Evolutionary conservation across 2,113 vertebrate genomes (phyloP).

Genomic region (Casuarius casuarius): DNA sequence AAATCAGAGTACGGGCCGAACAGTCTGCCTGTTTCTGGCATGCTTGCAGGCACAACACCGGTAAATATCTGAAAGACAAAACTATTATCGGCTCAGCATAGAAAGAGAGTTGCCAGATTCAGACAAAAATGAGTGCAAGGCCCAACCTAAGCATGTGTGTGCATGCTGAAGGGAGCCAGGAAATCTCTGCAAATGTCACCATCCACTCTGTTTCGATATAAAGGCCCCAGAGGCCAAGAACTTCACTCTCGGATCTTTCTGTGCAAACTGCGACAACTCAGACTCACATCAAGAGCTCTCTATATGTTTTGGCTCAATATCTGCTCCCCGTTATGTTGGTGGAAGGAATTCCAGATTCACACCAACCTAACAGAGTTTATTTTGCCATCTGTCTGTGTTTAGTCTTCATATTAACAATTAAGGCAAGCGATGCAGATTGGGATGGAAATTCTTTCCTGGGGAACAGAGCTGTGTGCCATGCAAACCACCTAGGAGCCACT

Average conservation of each 20-base stretch:
- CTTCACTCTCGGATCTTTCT: conserved; percentile 1
- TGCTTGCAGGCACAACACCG: conserved; percentile 49
- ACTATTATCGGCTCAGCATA: conserved; percentile 31
- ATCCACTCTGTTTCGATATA: conserved; percentile 25
- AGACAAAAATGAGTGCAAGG: conserved; percentile 44
- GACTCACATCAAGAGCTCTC: conserved; percentile 33
- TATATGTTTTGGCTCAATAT: conserved; percentile 54
- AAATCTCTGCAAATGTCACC: conserved; percentile 49
- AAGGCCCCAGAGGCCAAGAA: neutral
- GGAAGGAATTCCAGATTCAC: conserved; percentile 54
- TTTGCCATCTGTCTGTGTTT: conserved; percentile 66
- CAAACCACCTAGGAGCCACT: neutral
- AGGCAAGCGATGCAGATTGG: neutral
- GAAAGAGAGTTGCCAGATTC: conserved; percentile 43
- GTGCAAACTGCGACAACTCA: conserved; percentile 48
- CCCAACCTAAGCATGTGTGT: conserved; percentile 44
- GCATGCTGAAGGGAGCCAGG: conserved; percentile 50
- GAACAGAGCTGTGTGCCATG: neutral
- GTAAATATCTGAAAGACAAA: conserved; percentile 64
- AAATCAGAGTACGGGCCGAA: neutral
- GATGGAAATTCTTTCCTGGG: conserved; percentile 17
- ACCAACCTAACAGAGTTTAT: conserved; percentile 55
- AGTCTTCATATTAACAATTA: conserved; percentile 60
- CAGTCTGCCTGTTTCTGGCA: conserved; percentile 41
- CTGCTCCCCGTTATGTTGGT: conserved; percentile 25